phyloP scores from a whole-genome alignment of 2,113 vertebrate species.

The Uria aalge region DNA sequence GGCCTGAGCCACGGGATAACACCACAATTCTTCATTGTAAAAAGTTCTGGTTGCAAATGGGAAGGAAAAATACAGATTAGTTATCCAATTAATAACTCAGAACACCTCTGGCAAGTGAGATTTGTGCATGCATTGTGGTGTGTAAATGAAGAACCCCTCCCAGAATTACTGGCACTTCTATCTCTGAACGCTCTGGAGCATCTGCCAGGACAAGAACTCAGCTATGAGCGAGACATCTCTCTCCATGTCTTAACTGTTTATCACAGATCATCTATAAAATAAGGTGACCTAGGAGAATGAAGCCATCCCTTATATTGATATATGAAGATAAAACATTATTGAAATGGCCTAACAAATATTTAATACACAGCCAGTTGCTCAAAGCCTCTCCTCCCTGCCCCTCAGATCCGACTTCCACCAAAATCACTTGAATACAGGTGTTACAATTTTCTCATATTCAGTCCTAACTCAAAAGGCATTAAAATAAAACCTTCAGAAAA shows the following conservation, averaged over 20 bases:
- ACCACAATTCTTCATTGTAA: neutral
- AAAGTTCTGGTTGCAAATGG: neutral
- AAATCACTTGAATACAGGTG: neutral
- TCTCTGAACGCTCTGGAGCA: neutral
- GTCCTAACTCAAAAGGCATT: neutral
- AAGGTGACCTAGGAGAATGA: neutral
- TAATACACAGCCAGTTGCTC: neutral
- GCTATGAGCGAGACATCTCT: neutral
- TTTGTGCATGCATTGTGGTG: neutral
- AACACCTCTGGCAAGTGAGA: neutral
- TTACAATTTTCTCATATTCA: neutral
- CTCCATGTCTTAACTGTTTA: neutral
- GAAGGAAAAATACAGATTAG: neutral
- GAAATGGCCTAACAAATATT: neutral
- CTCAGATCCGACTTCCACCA: neutral
- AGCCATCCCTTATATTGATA: neutral
- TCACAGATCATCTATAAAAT: neutral
- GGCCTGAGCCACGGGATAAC: accelerated
- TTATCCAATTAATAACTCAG: neutral
- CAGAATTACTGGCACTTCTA: neutral
- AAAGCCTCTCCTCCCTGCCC: neutral
- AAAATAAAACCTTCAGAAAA: neutral
- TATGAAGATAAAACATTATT: neutral
- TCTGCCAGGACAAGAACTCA: neutral
- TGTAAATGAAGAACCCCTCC: neutral